A percentile compares a stretch with the other conserved stretches of the same genome.
These are phyloP conservation scores for Anoura caudifer DNA, from an alignment of 2,113 vertebrate species.

Conservation along the genomic window DNA sequence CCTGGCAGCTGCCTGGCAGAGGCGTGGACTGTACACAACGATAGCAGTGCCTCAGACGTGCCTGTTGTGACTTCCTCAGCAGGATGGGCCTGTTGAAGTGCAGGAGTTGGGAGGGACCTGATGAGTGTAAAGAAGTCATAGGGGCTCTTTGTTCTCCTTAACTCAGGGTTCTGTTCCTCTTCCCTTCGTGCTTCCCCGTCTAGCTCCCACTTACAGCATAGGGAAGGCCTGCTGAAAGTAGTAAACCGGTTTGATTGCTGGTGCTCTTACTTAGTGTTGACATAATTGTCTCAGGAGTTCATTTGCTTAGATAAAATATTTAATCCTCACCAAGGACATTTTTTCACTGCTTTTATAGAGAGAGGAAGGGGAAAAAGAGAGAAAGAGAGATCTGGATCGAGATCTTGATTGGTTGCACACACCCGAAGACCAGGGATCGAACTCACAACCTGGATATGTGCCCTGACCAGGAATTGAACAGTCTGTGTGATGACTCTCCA, in stretches of 20 bases:
- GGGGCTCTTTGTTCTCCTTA: background rate
- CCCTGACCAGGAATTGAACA: too few species aligned
- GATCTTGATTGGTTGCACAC: too few species aligned
- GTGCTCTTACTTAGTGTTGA: background rate
- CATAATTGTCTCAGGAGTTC: background rate
- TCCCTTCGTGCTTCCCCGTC: background rate
- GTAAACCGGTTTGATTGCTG: background rate
- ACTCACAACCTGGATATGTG: too few species aligned
- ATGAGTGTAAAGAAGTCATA: background rate
- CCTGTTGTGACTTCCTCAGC: background rate
- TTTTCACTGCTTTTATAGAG: too few species aligned
- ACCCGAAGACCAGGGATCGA: too few species aligned
- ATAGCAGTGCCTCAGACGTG: accelerated
- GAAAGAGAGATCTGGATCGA: too few species aligned
- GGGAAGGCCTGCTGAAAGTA: background rate
- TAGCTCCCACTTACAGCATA: background rate
- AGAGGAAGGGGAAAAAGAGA: too few species aligned
- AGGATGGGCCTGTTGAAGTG: too few species aligned
- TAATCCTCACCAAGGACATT: too few species aligned
- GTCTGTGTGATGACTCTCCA: too few species aligned
- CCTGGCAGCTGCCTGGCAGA: background rate
- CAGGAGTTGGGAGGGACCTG: background rate
- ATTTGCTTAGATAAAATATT: background rate
- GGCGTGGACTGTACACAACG: background rate
- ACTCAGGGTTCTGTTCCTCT: background rate